These are phyloP conservation scores for Erebia aethiops DNA, from an alignment of 2,888 invertebrate species.

Conservation along the genomic window DNA sequence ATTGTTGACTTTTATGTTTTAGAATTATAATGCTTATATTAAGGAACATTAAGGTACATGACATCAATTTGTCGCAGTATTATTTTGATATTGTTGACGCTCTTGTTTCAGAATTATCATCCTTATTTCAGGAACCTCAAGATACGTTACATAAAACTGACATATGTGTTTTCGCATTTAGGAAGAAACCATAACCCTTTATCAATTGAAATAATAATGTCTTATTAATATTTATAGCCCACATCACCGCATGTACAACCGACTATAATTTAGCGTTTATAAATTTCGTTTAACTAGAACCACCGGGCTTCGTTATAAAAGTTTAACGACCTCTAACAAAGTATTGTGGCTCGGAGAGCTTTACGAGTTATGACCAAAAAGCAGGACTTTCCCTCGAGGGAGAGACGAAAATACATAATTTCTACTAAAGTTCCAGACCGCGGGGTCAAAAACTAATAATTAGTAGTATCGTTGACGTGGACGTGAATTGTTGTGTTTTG, in stretches of 20 bases:
- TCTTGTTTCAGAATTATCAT: no score
- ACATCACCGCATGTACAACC: conserved; percentile 7
- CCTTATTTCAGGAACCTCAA: no score
- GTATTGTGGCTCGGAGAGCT: conserved; percentile 39
- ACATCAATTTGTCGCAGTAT: no score
- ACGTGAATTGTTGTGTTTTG: neutral
- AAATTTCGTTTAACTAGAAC: conserved; percentile 40
- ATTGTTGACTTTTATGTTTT: no score
- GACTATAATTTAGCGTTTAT: conserved; percentile 29
- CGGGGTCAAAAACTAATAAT: neutral
- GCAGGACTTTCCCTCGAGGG: neutral
- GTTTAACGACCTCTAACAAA: conserved; percentile 42
- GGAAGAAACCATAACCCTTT: neutral
- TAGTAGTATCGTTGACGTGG: neutral
- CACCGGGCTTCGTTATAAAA: conserved; percentile 38
- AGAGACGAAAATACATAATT: neutral
- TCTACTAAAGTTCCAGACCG: neutral
- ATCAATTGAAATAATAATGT: neutral
- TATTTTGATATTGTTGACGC: no score
- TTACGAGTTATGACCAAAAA: conserved; percentile 34
- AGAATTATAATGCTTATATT: no score
- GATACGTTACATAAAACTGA: no score
- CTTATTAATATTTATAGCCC: neutral
- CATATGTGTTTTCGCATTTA: no score
- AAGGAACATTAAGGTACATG: no score